Base-by-base conservation (phyloP, 2,113 vertebrate genomes). In the Eupsittula cactorum region DNA sequence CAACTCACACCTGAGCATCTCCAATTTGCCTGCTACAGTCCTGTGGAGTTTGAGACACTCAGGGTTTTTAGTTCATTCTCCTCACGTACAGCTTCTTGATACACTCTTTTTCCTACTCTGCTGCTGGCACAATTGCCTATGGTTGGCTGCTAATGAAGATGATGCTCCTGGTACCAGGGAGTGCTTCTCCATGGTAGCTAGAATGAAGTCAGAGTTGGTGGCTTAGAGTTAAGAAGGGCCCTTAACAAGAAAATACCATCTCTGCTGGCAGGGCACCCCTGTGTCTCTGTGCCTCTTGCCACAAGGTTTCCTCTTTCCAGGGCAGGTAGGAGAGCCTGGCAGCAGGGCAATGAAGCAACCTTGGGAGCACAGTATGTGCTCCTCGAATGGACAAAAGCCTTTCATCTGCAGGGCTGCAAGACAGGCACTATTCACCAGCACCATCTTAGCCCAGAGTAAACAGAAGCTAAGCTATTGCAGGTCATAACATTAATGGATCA, bases 1-100 rank as follows among this genome's bases (percentile, higher is more conserved):
- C 1, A 17, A 16, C 42, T 53, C 0, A 0, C 2, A 3, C 28
- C 39, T 2, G 2, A n/a, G 9, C 35, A n/a, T 13, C 52, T 82
- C 42, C 57, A 63, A 6, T 53, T 57, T 82, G 10, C 41, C 35
- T 82, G 37, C 23, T n/a, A n/a, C 23, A 4, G 4, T 73, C 52
- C 27, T 29, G 28, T 3, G 2, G 25, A 3, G 0, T 75, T 90
- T 65, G 50, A 85, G 46, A 23, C n/a, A 29, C 41, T 23, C 0
- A 0, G 12, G 23, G 4, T 5, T 35, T 75, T 82, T 4, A 1
- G 4, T 68, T 68, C 57, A 15, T 11, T 85, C 5, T 4, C 33
- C 31, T 79, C 35, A 27, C 11, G 27, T 4, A 13, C 21, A 60
- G 24, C 35, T 91, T 65, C 63, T 73, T 62, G 35, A 62, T 24